Conservation (phyloP, 2,888 invertebrate genomes). For the Athetis lepigone region DNA sequence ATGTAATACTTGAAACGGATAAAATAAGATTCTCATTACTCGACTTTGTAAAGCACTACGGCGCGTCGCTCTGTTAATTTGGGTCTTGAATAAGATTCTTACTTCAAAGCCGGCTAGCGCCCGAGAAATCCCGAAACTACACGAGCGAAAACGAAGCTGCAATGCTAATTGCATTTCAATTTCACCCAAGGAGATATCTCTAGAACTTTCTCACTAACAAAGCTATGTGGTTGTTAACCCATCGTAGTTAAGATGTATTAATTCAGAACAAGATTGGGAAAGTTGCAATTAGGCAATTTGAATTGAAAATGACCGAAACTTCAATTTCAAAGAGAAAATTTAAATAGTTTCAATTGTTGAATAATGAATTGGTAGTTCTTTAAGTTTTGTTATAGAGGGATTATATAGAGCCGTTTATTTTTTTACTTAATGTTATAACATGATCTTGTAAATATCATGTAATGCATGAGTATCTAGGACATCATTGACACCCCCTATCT, state of each 20-base stretch:
- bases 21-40: conserved; percentile 23
- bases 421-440: no score
- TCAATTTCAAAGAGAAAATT: conserved; percentile 28
- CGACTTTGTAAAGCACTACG: conserved; percentile 13
- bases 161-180: conserved; percentile 44
- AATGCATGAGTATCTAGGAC: no score
- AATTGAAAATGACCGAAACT: conserved; percentile 34
- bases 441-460: no score
- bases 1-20: conserved; percentile 15
- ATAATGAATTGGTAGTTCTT: conserved; percentile 29
- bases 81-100: conserved; percentile 47
- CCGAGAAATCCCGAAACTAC: conserved; percentile 17
- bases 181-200: conserved; percentile 12
- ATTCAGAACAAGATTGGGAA: conserved; percentile 30
- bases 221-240: conserved; percentile 9
- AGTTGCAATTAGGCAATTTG: conserved; percentile 27
- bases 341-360: conserved; percentile 26
- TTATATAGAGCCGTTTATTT: not conserved
- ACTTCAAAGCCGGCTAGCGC: conserved; percentile 28
- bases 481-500: no score
- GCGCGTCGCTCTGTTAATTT: conserved; percentile 37
- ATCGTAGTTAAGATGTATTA: conserved; percentile 23
- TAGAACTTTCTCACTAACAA: not conserved
- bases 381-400: not conserved
- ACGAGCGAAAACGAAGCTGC: conserved; percentile 27